phyloP scores from a whole-genome alignment of 2,888 invertebrate species.

The Ectemnius lituratus region DNA sequence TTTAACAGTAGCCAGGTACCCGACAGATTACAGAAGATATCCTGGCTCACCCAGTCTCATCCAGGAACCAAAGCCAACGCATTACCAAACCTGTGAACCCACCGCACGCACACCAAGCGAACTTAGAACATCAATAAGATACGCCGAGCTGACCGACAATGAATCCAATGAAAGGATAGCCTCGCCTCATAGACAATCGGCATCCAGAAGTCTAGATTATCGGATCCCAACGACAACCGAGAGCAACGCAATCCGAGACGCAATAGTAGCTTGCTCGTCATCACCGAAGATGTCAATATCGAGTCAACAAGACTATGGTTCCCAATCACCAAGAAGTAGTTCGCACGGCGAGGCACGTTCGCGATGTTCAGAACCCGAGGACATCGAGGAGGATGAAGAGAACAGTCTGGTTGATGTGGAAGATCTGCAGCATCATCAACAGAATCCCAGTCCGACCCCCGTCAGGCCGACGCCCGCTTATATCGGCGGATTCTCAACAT shows the following conservation, averaged over 20 bases:
- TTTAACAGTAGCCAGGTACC: conserved; percentile 44
- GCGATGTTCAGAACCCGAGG: conserved; percentile 78
- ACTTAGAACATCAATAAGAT: conserved; percentile 39
- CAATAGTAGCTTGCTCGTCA: conserved; percentile 30
- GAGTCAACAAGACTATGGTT: conserved; percentile 53
- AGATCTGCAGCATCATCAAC: conserved; percentile 79
- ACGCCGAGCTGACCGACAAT: conserved; percentile 8
- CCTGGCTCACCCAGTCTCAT: conserved; percentile 38
- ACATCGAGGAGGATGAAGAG: conserved; percentile 83
- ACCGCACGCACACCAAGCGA: conserved; percentile 17
- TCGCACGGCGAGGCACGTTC: conserved; percentile 64
- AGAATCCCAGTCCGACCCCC: conserved; percentile 63
- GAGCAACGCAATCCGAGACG: conserved; percentile 27
- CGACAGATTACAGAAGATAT: conserved; percentile 56
- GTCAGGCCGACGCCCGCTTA: conserved; percentile 74
- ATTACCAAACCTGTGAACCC: conserved; percentile 3
- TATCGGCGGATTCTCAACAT: conserved; percentile 70
- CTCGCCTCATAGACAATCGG: conserved; percentile 34
- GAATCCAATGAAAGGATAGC: conserved; percentile 51
- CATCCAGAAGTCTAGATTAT: conserved; percentile 45
- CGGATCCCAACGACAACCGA: conserved; percentile 29
- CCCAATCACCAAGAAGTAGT: conserved; percentile 70
- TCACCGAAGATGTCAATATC: conserved; percentile 30
- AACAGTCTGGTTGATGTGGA: conserved; percentile 88
- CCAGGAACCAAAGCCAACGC: conserved; percentile 27